Evolutionary conservation across 1,140 invertebrate species (phyloP).

Genomic region (Geopemphigus sp.): DNA sequence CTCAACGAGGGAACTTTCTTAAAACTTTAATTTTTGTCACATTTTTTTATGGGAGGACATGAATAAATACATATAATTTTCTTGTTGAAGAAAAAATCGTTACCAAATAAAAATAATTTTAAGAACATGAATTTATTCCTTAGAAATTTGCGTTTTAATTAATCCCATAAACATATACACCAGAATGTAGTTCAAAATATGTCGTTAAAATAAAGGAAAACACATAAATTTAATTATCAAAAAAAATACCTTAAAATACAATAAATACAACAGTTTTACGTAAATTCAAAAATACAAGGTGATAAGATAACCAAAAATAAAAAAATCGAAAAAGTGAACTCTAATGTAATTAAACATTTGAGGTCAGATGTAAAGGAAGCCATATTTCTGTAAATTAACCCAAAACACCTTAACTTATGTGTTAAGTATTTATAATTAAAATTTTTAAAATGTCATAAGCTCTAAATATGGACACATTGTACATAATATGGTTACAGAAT

Average conservation of each 20-base stretch:
- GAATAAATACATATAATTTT: conserved; percentile 41
- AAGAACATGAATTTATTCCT: not conserved
- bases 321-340: too few species aligned
- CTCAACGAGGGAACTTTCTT: conserved; percentile 21
- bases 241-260: not conserved
- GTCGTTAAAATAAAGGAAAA: not conserved
- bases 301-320: too few species aligned
- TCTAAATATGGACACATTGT: too few species aligned
- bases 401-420: too few species aligned
- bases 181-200: not conserved
- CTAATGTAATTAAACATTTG: too few species aligned
- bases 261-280: not conserved
- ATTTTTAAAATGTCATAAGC: too few species aligned
- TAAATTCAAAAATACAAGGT: not conserved
- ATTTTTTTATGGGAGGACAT: not conserved
- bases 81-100: not conserved
- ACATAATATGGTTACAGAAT: too few species aligned
- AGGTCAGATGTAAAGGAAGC: too few species aligned
- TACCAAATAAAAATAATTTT: not conserved
- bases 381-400: too few species aligned
- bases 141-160: not conserved
- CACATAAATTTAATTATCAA: not conserved
- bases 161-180: not conserved
- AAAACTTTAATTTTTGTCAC: conserved; percentile 33
- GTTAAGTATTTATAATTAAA: too few species aligned